Percentiles rank a stretch among this genome's conserved stretches.
These are phyloP conservation scores for Eilema depressum DNA, from an alignment of 2,888 invertebrate species.

Conservation along the genomic window DNA sequence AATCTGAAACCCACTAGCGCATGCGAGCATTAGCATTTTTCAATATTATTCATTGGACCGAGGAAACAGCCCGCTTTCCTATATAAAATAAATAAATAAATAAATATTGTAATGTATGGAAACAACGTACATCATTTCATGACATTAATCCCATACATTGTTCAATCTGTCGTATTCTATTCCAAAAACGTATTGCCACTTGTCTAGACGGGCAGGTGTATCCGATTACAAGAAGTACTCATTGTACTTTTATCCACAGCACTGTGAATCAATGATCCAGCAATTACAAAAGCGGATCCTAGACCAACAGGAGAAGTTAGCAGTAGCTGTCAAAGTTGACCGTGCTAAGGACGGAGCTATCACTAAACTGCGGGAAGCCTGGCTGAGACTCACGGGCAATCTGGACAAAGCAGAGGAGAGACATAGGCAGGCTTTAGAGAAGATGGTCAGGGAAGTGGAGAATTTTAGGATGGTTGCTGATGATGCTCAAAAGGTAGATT, in stretches of 20 bases:
- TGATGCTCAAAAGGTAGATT: slow-evolving; percentile 82
- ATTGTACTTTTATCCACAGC: slow-evolving; percentile 76
- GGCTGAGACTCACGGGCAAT: slow-evolving; percentile 83
- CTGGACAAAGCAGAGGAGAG: slow-evolving; percentile 81
- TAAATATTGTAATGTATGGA: no score
- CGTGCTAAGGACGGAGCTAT: slow-evolving; percentile 91
- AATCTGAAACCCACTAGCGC: no score
- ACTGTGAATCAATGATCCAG: slow-evolving; percentile 92
- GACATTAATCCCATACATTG: no score
- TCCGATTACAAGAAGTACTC: no score
- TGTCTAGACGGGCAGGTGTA: no score
- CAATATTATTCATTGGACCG: no score
- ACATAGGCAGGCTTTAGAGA: slow-evolving; percentile 78
- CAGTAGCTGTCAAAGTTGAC: slow-evolving; percentile 93
- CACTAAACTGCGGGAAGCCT: slow-evolving; percentile 88
- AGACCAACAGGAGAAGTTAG: slow-evolving; percentile 92
- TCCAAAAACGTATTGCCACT: no score
- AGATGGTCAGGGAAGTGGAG: slow-evolving; percentile 85
- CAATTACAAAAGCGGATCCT: slow-evolving; percentile 90
- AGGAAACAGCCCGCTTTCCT: no score
- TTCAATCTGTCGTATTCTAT: no score
- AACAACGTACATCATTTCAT: no score
- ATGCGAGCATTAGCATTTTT: no score
- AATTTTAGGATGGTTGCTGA: slow-evolving; percentile 76
- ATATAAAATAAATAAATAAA: no score